Evolutionary conservation across 2,797 vertebrate genomes (phyloP), one percentile per base, ranked within the genome.

Genomic region (Emys orbicularis): DNA sequence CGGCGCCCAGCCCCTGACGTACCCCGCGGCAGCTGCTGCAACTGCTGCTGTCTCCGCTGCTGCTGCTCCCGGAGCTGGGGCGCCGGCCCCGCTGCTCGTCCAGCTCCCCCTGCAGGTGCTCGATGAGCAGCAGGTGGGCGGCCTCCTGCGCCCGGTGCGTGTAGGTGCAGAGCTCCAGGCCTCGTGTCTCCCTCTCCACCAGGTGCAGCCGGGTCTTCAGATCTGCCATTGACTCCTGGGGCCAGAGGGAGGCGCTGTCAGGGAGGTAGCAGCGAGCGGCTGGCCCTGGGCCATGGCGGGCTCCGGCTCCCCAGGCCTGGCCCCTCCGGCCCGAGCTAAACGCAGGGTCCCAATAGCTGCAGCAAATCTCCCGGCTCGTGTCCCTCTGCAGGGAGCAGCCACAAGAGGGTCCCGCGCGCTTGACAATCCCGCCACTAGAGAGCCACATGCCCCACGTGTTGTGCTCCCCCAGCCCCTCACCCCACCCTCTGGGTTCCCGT

Each of bases 171-270:
- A 99, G 97, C 92, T 99, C 99, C 94, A 99, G 95, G 47, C 98
- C 97, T 34, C 98, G 86, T 88, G 98, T 98, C 96, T 99, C 99
- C 79, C 98, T 98, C 96, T 99, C 98, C 4, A 95, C 97, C 65
- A 99, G 97, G 85, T 98, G 99, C 79, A 99, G 98, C 68, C 92
- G 90, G 83, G 97, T 97, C 90, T 98, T 98, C 93, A 99, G 96
- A 86, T 99, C 99, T 0, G 98, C 98, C 98, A 99, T 98, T 65
- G 98, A 98, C 97, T 99, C 99, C 99, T 99, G 95, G 29, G 27
- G 50, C 16, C 3, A 8, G 81, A 52, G 37, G 9, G 74, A 0
- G 4, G 10, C 0, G 0, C 37, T 16, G 8, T 37, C 61, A 68
- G 7, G 16, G 29, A 65, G 59, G 59, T 34, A 8, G 59, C 15